phyloP scores from a whole-genome alignment of 2,113 vertebrate species.

The Thermophis baileyi region DNA sequence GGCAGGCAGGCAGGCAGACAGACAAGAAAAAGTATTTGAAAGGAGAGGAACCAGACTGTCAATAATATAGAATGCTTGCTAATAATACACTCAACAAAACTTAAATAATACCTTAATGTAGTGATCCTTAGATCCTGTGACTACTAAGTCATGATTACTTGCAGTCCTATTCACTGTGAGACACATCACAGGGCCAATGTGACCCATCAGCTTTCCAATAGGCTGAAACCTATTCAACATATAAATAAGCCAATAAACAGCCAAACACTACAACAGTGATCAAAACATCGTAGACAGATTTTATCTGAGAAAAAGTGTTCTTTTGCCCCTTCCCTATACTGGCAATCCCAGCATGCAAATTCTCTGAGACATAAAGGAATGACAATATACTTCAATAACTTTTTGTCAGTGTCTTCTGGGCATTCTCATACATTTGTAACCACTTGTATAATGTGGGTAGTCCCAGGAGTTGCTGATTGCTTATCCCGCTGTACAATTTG shows the following conservation, averaged over 20 bases:
- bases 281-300: not conserved
- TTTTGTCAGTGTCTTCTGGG: not conserved
- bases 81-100: not conserved
- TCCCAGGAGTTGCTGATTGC: not conserved
- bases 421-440: not conserved
- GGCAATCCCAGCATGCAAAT: not conserved
- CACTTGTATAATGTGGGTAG: not conserved
- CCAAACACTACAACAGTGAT: not conserved
- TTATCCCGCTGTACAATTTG: not conserved
- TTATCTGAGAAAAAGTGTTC: not conserved
- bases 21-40: not conserved
- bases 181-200: conserved; percentile 95
- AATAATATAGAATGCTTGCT: not conserved
- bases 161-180: conserved; percentile 86
- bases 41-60: not conserved
- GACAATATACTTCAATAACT: not conserved
- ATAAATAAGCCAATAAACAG: not conserved
- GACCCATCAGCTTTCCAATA: conserved; percentile 87
- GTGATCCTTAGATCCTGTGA: conserved; percentile 97
- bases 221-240: conserved; percentile 78
- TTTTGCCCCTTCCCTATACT: not conserved
- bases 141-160: conserved; percentile 88
- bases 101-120: conserved; percentile 86
- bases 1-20: not conserved
- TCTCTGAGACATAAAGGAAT: not conserved